Base-by-base conservation (phyloP, 2,797 vertebrate genomes). In the Chloroceryle amazona region DNA sequence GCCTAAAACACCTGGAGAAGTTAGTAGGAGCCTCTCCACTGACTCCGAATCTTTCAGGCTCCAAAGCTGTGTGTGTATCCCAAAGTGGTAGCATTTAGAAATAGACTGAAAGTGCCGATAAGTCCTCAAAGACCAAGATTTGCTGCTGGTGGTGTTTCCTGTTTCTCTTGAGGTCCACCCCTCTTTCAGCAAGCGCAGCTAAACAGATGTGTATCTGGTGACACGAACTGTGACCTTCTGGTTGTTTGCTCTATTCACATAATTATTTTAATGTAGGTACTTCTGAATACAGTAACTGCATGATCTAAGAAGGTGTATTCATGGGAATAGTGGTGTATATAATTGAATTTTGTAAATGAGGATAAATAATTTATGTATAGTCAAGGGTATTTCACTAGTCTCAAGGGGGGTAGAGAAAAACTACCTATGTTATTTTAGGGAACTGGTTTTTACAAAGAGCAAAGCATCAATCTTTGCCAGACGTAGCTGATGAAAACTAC, bases 191-290 rank as follows among this genome's bases (percentile, higher is more conserved):
- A 62, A 79, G 70, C 46, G 66, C 85, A 75, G 29, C 33, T 68
- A 19, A 74, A 44, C 51, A 65, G 74, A 41, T 72, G 35, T 72
- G n/a, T 58, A 37, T 68, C 76, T 58, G 66, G 61, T 86, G 73
- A 90, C 89, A 91, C 87, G 16, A 52, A 51, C 51, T n/a, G 66
- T 89, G 87, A 90, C 93, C 91, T 90, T 52, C 66, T 52, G 13
- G 14, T 57, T 94, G 93, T 92, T 96, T 90, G 89, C 68, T 90
- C 58, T 86, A 44, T 66, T 81, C 93, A 70, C 54, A 5, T 88
- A 75, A 93, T 92, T 88, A 89, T 96, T 94, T 94, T 91, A 92
- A 89, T 94, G 80, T 83, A 86, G 81, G 73, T 93, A 37, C 80
- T 81, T 95, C 91, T 93, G 92, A 95, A 83, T 86, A 91, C 86